A percentile compares a stretch with the other conserved stretches of the same genome.
Evolutionary conservation across 2,888 invertebrate genomes (phyloP).

Genomic region (Drosophila testacea): DNA sequence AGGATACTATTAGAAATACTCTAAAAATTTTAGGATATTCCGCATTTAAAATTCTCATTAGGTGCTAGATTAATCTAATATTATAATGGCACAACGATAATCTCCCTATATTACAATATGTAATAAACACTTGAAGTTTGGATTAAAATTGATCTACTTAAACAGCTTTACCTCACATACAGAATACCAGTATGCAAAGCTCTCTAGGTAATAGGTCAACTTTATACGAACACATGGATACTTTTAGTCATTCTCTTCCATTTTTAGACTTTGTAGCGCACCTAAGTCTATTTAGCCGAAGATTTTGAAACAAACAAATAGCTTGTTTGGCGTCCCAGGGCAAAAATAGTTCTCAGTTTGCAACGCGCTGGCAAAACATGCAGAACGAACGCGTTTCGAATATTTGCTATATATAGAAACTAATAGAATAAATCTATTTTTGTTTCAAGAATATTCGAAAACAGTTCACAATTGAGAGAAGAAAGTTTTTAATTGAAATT

Average conservation of each 20-base stretch:
- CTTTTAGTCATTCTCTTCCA: background rate
- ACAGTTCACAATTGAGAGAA: no score
- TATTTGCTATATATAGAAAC: conserved; percentile 57
- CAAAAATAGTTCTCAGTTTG: conserved; percentile 57
- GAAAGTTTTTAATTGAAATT: background rate
- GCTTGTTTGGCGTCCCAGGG: conserved; percentile 53
- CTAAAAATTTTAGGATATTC: background rate
- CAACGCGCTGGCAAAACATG: conserved; percentile 38
- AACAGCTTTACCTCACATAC: no score
- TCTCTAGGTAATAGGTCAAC: background rate
- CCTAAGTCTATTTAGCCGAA: background rate
- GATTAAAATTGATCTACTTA: no score
- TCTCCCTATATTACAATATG: no score
- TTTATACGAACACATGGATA: background rate
- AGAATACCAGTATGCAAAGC: background rate
- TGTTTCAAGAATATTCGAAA: conserved; percentile 13
- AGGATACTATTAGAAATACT: background rate
- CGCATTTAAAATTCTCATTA: background rate
- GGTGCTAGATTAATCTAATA: no score
- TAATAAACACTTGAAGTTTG: no score
- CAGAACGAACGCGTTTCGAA: conserved; percentile 22
- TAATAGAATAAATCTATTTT: conserved; percentile 61
- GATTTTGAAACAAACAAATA: conserved; percentile 13
- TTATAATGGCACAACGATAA: background rate
- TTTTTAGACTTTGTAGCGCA: conserved; percentile 11